Percentiles rank a stretch among this genome's conserved stretches.
These are phyloP conservation scores for Metopia argyrocephala DNA, from an alignment of 2,888 invertebrate species.

Conservation along the genomic window DNA sequence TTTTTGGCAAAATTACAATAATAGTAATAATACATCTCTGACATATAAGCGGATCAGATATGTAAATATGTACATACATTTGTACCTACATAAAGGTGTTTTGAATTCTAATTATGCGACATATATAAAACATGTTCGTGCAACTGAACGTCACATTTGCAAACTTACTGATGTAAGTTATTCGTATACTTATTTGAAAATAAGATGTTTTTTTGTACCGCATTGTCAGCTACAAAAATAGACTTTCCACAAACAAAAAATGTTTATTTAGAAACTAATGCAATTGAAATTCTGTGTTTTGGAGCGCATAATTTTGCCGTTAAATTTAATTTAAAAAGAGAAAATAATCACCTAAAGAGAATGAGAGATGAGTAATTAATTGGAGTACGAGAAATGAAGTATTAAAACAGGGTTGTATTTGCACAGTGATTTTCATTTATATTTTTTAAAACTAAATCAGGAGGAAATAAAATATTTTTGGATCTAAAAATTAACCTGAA, in stretches of 20 bases:
- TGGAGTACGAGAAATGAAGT: neutral
- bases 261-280: neutral
- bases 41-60: neutral
- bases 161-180: neutral
- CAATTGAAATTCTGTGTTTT: conserved; percentile 8
- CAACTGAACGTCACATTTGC: no score
- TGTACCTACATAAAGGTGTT: neutral
- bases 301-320: conserved; percentile 18
- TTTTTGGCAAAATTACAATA: conserved; percentile 14
- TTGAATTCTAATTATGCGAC: neutral
- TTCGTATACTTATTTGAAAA: neutral
- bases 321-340: conserved; percentile 29
- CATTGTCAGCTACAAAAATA: neutral
- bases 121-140: neutral
- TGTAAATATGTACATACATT: neutral
- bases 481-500: no score
- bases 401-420: neutral
- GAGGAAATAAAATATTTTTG: no score
- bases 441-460: neutral
- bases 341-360: conserved; percentile 1
- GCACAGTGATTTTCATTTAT: neutral
- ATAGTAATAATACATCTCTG: conserved; percentile 12
- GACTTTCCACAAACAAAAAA: neutral
- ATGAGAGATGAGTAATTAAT: neutral
- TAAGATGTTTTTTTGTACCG: neutral